phyloP scores from a whole-genome alignment of 1,140 invertebrate genomes.

The Radopholus similis region DNA sequence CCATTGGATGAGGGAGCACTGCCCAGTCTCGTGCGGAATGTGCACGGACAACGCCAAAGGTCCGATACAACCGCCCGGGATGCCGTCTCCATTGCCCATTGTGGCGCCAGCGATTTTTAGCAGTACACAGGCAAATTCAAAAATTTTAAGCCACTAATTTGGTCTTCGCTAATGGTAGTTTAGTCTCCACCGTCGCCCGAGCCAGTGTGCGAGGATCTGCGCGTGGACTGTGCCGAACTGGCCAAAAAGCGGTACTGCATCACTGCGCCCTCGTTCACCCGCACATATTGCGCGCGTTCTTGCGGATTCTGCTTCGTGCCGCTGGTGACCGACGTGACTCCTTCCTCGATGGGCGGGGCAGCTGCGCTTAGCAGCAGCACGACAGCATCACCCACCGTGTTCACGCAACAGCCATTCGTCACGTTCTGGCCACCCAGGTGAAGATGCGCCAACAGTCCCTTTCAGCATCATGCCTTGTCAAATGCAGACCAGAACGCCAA shows the following conservation, averaged over 20 bases:
- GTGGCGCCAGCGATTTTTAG: background rate
- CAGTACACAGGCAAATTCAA: slow-evolving; percentile 3
- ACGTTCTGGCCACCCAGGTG: slow-evolving; percentile 42
- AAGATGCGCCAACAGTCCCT: slow-evolving; percentile 9
- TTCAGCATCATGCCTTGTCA: background rate
- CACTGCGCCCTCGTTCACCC: slow-evolving; percentile 48
- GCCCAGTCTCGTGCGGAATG: slow-evolving; percentile 49
- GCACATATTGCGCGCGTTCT: slow-evolving; percentile 51
- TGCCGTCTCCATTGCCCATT: slow-evolving; percentile 10
- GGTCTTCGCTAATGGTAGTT: background rate
- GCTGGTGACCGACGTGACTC: slow-evolving; percentile 47
- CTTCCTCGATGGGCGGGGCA: slow-evolving; percentile 2
- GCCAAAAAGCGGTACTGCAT: slow-evolving; percentile 54
- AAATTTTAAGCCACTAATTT: background rate
- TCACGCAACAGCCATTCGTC: slow-evolving; percentile 37
- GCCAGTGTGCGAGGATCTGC: slow-evolving; percentile 60
- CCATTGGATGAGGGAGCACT: slow-evolving; percentile 53
- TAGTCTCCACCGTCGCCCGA: slow-evolving; percentile 3
- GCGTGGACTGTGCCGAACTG: slow-evolving; percentile 60
- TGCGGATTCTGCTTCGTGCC: slow-evolving; percentile 57
- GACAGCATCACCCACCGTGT: slow-evolving; percentile 21
- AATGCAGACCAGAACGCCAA: slow-evolving; percentile 3
- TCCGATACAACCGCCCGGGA: background rate
- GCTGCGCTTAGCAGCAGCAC: background rate
- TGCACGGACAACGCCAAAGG: slow-evolving; percentile 25